Evolutionary conservation across 2,113 vertebrate genomes (phyloP).

Genomic region (Hymenochirus boettgeri): DNA sequence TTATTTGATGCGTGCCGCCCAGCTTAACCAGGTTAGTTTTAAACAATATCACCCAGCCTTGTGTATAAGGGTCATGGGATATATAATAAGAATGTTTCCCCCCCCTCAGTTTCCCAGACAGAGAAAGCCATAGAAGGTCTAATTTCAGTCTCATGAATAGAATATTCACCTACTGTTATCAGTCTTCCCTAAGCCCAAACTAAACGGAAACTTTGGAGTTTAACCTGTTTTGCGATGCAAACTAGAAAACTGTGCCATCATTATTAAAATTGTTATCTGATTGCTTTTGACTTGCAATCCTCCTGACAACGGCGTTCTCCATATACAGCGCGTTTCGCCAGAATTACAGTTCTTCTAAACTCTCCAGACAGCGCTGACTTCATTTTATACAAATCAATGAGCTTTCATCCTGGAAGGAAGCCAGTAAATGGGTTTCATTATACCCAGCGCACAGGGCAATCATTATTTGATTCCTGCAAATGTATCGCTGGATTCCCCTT

Average conservation of each 20-base stretch:
- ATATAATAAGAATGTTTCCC: no score
- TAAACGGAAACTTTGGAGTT: not conserved
- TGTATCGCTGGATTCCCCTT: constrained; percentile 35
- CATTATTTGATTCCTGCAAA: constrained; percentile 42
- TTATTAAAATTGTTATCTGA: constrained; percentile 18
- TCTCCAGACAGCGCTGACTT: constrained; percentile 32
- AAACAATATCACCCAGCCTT: no score
- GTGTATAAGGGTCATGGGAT: no score
- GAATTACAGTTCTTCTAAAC: constrained; percentile 29
- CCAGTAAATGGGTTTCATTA: constrained; percentile 43
- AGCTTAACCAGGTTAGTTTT: no score
- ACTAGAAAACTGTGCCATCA: not conserved
- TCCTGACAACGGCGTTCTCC: constrained; percentile 7
- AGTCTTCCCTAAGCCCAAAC: not conserved
- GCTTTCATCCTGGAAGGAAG: constrained; percentile 22
- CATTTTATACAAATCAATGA: constrained; percentile 42
- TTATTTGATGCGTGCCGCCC: no score
- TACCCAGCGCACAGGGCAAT: constrained; percentile 37
- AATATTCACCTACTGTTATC: not conserved
- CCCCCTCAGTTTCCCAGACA: not conserved
- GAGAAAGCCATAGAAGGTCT: not conserved
- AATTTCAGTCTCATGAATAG: not conserved
- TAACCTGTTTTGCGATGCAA: not conserved
- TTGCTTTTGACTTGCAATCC: not conserved
- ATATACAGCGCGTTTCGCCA: constrained; percentile 6